phyloP scores from a whole-genome alignment of 2,797 vertebrate genomes.

The Poliocrania exsul region DNA sequence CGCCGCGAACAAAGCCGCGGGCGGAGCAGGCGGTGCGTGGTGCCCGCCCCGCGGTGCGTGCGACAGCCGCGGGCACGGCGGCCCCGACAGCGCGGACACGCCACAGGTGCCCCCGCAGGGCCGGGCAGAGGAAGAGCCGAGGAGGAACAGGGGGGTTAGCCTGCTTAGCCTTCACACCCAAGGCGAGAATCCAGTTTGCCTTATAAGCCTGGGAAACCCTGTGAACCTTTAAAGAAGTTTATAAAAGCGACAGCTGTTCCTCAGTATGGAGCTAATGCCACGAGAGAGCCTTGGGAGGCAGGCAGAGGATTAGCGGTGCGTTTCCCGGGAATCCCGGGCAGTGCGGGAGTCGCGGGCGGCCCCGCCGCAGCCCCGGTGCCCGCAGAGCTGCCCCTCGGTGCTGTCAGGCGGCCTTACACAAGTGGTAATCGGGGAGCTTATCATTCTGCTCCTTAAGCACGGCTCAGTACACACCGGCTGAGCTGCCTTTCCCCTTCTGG shows the following conservation, averaged over 20 bases:
- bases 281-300: neutral
- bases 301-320: neutral
- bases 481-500: neutral
- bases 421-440: neutral
- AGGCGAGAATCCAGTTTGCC: neutral
- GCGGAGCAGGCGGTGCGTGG: constrained; percentile 22
- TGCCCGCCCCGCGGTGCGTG: neutral
- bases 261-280: neutral
- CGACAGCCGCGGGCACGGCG: too few species aligned
- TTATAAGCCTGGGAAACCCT: neutral
- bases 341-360: too few species aligned
- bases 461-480: neutral
- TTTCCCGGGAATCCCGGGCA: neutral
- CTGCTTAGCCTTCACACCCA: neutral
- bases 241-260: neutral
- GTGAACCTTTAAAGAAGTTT: neutral
- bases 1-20: constrained; percentile 57
- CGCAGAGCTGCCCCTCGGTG: neutral
- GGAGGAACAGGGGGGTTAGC: neutral
- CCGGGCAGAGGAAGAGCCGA: neutral
- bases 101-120: constrained; percentile 58
- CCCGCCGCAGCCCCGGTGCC: neutral
- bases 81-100: neutral
- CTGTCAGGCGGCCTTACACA: neutral
- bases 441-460: neutral